Base-by-base conservation (phyloP, 2,797 vertebrate species). In the Sciurus carolinensis region DNA sequence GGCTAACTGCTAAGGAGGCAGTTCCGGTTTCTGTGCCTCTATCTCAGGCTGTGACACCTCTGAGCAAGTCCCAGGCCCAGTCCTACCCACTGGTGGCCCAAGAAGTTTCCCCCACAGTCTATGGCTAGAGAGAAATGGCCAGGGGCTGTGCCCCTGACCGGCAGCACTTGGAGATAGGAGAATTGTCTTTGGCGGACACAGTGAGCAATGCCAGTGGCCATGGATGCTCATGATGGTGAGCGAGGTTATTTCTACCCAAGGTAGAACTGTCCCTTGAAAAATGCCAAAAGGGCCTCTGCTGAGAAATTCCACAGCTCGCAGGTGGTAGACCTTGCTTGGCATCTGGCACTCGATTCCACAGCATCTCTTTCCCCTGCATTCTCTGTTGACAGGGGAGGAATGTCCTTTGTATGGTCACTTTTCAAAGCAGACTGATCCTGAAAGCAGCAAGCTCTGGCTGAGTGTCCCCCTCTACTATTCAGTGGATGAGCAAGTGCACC, bases 401-500 rank as follows among this genome's bases (percentile, higher is more conserved):
- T 44, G 79, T 76, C 50, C 69, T 79, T 79, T 50, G 28, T 59
- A 52, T 1, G 14, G 66, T 85, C 47, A 36, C 66, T 76, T 69
- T 59, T 67, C 62, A 87, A 75, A 62, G 82, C 59, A 47, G 33
- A 6, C 4, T 13, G 11, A 26, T 8, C 4, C 17, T 33, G 26
- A 83, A 81, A 73, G 33, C 71, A 28, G 76, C 4, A 26, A 82
- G 69, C 1, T 36, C 80, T 52, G 42, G 57, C n/a, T 5, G 52
- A 54, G 83, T 47, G 4, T 11, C 22, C 22, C 73, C 57, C 69
- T 84, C 73, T 33, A 39, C 13, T 7, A 13, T 13, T 39, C 54
- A 11, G 64, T 33, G 1, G 18, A 64, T 26, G 36, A 12, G 28
- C 0, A 0, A 4, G 0, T 2, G 11, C 0, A 0, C 28, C 14